Evolutionary conservation across 2,888 invertebrate genomes (phyloP).

Genomic region (Scelioninae gen. 2): DNA sequence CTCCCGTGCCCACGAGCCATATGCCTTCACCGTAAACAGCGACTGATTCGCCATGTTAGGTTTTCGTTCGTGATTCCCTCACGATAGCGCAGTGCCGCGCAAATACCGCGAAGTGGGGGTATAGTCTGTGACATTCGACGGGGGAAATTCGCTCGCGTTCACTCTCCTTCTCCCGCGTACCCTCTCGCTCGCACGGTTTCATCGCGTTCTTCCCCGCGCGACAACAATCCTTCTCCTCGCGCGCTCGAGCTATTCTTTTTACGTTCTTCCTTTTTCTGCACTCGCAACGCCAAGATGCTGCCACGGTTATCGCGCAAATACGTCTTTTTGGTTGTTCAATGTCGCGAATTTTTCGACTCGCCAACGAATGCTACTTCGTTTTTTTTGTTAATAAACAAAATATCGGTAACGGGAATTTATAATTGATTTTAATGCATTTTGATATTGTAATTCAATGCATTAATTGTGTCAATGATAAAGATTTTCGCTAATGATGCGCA

Average conservation of each 20-base stretch:
- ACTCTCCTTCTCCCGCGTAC: not conserved
- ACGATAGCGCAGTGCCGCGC: slow-evolving; percentile 65
- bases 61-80: slow-evolving; percentile 68
- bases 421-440: too few species aligned
- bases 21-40: slow-evolving; percentile 72
- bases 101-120: slow-evolving; percentile 39
- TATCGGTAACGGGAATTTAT: too few species aligned
- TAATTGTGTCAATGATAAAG: too few species aligned
- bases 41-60: slow-evolving; percentile 74
- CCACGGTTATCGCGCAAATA: not conserved
- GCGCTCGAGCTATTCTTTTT: slow-evolving; percentile 4
- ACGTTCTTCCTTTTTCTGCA: slow-evolving; percentile 16
- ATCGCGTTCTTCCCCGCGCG: slow-evolving; percentile 2
- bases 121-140: slow-evolving; percentile 24
- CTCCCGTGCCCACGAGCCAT: slow-evolving; percentile 64
- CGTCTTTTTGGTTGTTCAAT: not conserved
- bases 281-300: not conserved
- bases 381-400: too few species aligned
- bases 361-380: too few species aligned
- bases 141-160: slow-evolving; percentile 25
- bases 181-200: slow-evolving; percentile 1
- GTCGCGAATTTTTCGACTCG: too few species aligned
- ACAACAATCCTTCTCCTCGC: slow-evolving; percentile 5
- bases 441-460: too few species aligned
- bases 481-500: too few species aligned